These are phyloP conservation scores for Holcopasites calliopsidis DNA, from an alignment of 1,140 invertebrate species.

Conservation along the genomic window DNA sequence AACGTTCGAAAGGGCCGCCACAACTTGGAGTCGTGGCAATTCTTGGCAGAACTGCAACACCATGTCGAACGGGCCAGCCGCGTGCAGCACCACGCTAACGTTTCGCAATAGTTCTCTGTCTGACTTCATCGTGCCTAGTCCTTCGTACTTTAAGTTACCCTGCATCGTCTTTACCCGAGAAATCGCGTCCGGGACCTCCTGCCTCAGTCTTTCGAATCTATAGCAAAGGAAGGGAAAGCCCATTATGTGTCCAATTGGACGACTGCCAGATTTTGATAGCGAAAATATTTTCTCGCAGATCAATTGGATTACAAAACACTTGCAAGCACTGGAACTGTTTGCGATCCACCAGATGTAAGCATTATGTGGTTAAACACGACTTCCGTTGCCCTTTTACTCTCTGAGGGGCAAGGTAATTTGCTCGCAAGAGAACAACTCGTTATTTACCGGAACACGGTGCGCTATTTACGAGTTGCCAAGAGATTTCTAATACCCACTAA, in stretches of 20 bases:
- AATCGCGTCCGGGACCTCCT: conserved; percentile 60
- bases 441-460: too few species aligned
- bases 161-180: conserved; percentile 60
- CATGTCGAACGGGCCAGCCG: conserved; percentile 56
- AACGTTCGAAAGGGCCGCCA: conserved; percentile 45
- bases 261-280: background rate
- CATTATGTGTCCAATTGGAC: background rate
- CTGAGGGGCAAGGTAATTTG: too few species aligned
- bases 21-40: conserved; percentile 51
- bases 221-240: background rate
- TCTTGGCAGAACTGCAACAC: conserved; percentile 60
- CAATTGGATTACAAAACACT: too few species aligned
- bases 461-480: too few species aligned
- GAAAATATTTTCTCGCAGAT: too few species aligned
- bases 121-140: conserved; percentile 46
- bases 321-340: too few species aligned
- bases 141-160: conserved; percentile 68
- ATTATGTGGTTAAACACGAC: too few species aligned
- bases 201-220: conserved; percentile 68
- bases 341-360: too few species aligned
- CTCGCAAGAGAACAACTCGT: too few species aligned
- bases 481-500: too few species aligned
- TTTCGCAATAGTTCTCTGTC: conserved; percentile 50
- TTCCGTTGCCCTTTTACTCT: too few species aligned
- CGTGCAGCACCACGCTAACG: conserved; percentile 65